Evolutionary conservation across 92 coral and sea anemone genomes (phyloP).

Genomic region (Isaurus tuberculatus): DNA sequence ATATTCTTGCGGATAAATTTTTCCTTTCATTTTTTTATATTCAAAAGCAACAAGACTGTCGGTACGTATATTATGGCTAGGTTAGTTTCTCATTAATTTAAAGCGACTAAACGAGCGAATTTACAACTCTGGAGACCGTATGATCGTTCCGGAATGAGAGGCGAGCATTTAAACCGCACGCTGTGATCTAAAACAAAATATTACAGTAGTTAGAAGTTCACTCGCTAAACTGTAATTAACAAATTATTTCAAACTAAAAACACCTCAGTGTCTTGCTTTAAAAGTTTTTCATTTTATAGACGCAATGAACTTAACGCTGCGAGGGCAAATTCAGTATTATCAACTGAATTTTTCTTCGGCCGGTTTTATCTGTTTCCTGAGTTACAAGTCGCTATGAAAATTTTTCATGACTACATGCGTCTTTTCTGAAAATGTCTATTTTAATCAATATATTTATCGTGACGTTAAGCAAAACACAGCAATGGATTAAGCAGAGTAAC

Average conservation of each 20-base stretch:
- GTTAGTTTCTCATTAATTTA: background rate
- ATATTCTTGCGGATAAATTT: background rate
- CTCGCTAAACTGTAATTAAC: slow-evolving; percentile 11
- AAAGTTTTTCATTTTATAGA: background rate
- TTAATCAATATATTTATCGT: slow-evolving; percentile 6
- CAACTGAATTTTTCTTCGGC: background rate
- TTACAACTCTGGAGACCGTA: background rate
- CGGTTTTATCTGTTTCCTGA: background rate
- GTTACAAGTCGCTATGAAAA: background rate
- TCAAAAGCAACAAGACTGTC: background rate
- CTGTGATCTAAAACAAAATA: background rate
- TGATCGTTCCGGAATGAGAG: background rate
- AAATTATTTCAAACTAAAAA: slow-evolving; percentile 7
- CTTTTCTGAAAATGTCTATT: background rate
- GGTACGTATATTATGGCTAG: background rate
- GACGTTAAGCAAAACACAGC: slow-evolving; percentile 18
- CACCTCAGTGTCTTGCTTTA: background rate
- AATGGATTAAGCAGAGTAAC: background rate
- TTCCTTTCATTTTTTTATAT: too few species aligned
- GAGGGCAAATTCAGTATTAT: background rate
- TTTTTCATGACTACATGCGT: background rate
- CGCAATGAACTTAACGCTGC: background rate
- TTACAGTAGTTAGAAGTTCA: slow-evolving; percentile 9
- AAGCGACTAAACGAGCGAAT: background rate
- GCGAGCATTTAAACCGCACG: background rate